phyloP scores from a whole-genome alignment of 2,797 vertebrate species.

The Euphonia xanthogaster region DNA sequence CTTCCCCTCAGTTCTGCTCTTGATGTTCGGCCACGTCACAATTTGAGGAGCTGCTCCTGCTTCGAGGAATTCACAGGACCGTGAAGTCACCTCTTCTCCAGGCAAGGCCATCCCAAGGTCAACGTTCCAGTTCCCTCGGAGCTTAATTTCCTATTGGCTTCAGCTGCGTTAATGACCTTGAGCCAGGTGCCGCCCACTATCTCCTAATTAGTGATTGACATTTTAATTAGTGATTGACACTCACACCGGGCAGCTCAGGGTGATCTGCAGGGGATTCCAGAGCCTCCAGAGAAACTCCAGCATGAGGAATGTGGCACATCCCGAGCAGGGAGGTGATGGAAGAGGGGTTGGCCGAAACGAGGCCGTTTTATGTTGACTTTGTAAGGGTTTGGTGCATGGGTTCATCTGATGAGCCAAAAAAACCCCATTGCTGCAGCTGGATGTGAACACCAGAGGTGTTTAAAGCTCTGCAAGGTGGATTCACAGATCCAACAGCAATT shows the following conservation, averaged over 20 bases:
- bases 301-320: rapidly evolving
- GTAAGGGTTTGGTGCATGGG: rapidly evolving
- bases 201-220: not conserved
- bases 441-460: not conserved
- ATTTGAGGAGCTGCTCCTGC: not conserved
- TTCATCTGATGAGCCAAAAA: rapidly evolving
- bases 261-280: not conserved
- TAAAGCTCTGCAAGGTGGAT: not conserved
- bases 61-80: not conserved
- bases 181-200: not conserved
- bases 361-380: rapidly evolving
- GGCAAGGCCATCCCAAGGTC: not conserved
- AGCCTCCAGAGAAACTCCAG: not conserved
- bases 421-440: rapidly evolving
- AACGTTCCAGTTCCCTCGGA: not conserved
- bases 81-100: not conserved
- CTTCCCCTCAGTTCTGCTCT: not conserved
- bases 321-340: not conserved
- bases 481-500: rapidly evolving
- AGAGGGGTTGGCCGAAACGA: not conserved
- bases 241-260: too few species aligned
- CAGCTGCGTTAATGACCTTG: not conserved
- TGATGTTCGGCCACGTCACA: too few species aligned
- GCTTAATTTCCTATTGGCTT: not conserved
- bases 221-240: not conserved